Base-by-base conservation (phyloP, 2,113 vertebrate genomes). In the Rhea pennata region DNA sequence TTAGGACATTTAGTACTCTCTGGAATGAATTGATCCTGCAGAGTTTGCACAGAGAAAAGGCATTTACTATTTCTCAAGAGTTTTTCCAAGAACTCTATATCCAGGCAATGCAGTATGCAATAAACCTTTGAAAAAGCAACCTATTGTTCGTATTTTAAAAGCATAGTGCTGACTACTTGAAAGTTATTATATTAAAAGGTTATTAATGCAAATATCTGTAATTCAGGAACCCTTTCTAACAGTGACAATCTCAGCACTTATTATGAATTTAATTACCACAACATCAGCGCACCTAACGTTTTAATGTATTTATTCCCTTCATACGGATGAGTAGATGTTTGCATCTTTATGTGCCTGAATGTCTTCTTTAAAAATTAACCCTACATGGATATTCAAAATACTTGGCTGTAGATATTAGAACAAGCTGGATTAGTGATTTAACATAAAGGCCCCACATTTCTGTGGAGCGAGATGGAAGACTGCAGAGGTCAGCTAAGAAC, bases 141-240 rank as follows among this genome's bases (percentile, higher is more conserved):
- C 36, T 66, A 44, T 48, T 0, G 0, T 87, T 96, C 70, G 31
- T 70, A 46, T 91, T 96, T 89, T 84, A 91, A 94, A 97, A 91
- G 74, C 84, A 80, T 58, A 82, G 50, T 73, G 77, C 84, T 77
- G 74, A 83, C 54, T 76, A 6, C 46, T 91, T 91, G 40, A 53
- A 87, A 92, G 74, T 93, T 96, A 70, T 70, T 92, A 44, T 74
- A 94, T 95, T 94, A 92, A 95, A 92, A 87, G 42, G 74, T 87
- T 92, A 94, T 96, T 95, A 92, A 97, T 91, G 91, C 89, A 96
- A 83, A 76, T 84, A 46, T 51, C 69, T 88, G 50, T 84, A 92
- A 94, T 94, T 93, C 79, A 93, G 76, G 39, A 95, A 50, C 51
- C 42, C 64, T 69, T 69, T 75, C 72, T 91, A 95, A 89, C 66